Base-by-base conservation (phyloP, 1,140 invertebrate genomes). In the Tetraneura akinire region DNA sequence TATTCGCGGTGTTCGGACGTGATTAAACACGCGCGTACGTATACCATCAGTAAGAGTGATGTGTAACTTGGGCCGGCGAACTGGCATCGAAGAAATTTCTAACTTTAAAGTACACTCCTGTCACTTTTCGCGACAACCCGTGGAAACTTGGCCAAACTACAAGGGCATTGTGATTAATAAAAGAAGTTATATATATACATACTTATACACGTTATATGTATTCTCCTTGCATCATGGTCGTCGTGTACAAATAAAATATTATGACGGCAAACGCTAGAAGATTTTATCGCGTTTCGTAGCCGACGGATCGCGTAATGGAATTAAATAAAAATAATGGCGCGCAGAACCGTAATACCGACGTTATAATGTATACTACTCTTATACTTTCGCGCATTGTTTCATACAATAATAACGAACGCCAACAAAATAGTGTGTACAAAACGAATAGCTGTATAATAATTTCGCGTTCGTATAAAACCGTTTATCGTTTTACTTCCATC, bases 51-150 rank as follows among this genome's bases (percentile, higher is more conserved):
- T 49, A 70, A 45, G 21, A 74, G 51, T 74, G 51, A 32, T 32
- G 21, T 74, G 18, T 42, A 60, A 57, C 55, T 57, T 76, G 9
- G 23, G 55, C 9, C 9, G 18, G 26, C 60, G 37, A 62, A 76
- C 73, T 45, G 23, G 42, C 37, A 16, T 45, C 21, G 53, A 14
- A 62, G 74, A 62, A 62, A 62, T 78, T 62, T 62, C 74, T 18
- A 45, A 78, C 21, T 78, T 78, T 26, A 62, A n/a, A 78, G 37
- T 78, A 62, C 32, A 29, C 32, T 76, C 42, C 73, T 76, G 73
- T 76, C 73, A 76, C 21, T 76, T 26, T 9, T 5, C 51, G 71
- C 6, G 10, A 45, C 16, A 62, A 9, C 23, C 42, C 4, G 26
- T 37, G 21, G 21, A 57, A 78, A 62, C 74, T 78, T 29, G 3